Base-by-base conservation (phyloP, 2,113 vertebrate species). In the Casuarius casuarius region DNA sequence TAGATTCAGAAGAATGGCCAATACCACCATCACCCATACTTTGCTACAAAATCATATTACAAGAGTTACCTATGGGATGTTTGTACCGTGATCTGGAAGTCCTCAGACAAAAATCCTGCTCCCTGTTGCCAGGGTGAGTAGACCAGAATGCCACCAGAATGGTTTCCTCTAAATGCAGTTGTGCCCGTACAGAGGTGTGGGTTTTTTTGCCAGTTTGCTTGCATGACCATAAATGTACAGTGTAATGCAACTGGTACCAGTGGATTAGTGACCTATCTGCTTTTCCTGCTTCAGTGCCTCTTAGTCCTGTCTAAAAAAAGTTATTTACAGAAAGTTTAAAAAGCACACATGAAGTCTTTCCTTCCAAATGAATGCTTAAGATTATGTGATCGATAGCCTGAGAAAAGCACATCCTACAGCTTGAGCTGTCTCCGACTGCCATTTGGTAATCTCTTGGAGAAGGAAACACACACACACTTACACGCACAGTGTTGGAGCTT, bases 291-390 rank as follows among this genome's bases (percentile, higher is more conserved):
- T 92, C 72, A 94, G 77, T 58, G 78, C 19, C 81, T 95, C 85
- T 93, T 96, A 88, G 40, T 75, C 87, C 51, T 93, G 33, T 80
- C 56, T 94, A 92, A 96, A 96, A n/a, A 51, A 93, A 77, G 44
- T 95, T 93, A 93, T 95, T 97, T 96, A 67, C 59, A 79, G 11
- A 40, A 68, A 71, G 42, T 78, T 97, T 88, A 86, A 87, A 96
- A 96, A 91, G n/a, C 54, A 96, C 95, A 94, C 48, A 94, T 96
- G 83, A 79, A 90, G 77, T 88, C 61, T 88, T 92, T 95, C 67
- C 49, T 84, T 76, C 83, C 65, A 89, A 85, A 94, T 54, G 71
- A 91, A 38, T 58, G 28, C 42, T 90, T 42, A 40, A 84, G 92
- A 76, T 85, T 96, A 76, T 0, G 2, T 86, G 31, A 87, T 31